phyloP scores from a whole-genome alignment of 2,888 invertebrate species.

The Pollenia griseotomentosa region DNA sequence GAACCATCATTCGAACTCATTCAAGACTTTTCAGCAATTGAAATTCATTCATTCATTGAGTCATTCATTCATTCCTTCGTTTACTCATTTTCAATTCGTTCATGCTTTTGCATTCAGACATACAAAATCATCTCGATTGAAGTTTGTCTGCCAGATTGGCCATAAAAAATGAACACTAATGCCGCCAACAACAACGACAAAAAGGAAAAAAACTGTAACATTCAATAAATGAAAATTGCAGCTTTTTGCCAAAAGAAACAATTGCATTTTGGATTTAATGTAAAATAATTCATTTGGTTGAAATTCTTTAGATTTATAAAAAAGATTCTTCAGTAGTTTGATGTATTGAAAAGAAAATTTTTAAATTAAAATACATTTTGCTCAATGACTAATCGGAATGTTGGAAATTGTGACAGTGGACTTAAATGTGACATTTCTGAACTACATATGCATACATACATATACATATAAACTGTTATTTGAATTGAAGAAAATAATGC shows the following conservation, averaged over 20 bases:
- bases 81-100: slow-evolving; percentile 39
- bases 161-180: slow-evolving; percentile 15
- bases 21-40: slow-evolving; percentile 9
- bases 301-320: slow-evolving; percentile 38
- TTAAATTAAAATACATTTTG: slow-evolving; percentile 26
- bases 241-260: slow-evolving; percentile 45
- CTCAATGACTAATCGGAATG: slow-evolving; percentile 38
- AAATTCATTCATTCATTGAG: slow-evolving; percentile 53
- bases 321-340: neutral
- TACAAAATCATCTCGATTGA: slow-evolving; percentile 37
- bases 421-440: neutral
- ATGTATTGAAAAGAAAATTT: slow-evolving; percentile 21
- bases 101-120: slow-evolving; percentile 22
- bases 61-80: slow-evolving; percentile 47
- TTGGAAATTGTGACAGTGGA: slow-evolving; percentile 23
- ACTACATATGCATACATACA: neutral
- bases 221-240: slow-evolving; percentile 53
- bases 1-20: slow-evolving; percentile 22
- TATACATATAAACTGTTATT: neutral
- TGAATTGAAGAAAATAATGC: too few relatives aligned
- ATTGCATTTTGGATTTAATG: slow-evolving; percentile 48
- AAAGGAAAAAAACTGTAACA: slow-evolving; percentile 36
- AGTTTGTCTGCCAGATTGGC: slow-evolving; percentile 57
- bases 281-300: slow-evolving; percentile 38
- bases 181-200: neutral